A percentile compares a stretch with the other conserved stretches of the same genome.
Evolutionary conservation across 2,888 invertebrate species (phyloP).

Genomic region (Ochlodes sylvanus): DNA sequence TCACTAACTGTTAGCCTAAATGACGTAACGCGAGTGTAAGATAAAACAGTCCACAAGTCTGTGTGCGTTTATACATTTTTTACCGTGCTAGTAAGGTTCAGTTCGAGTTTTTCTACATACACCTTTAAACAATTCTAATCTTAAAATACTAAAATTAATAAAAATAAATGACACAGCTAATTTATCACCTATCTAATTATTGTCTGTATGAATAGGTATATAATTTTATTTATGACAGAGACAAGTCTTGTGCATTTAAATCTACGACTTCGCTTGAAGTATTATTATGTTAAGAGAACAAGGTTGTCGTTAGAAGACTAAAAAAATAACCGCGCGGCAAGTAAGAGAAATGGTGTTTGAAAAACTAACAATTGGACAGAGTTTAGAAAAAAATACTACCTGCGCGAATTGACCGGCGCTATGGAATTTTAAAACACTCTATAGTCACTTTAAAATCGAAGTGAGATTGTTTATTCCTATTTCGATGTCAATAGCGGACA

Average conservation of each 20-base stretch:
- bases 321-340: slow-evolving; percentile 1
- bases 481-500: too few relatives aligned
- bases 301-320: not conserved
- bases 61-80: too few relatives aligned
- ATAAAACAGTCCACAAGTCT: too few relatives aligned
- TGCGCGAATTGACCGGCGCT: not conserved
- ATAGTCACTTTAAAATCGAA: not conserved
- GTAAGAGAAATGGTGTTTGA: slow-evolving; percentile 1
- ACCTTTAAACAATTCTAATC: too few relatives aligned
- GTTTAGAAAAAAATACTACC: not conserved
- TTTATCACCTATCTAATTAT: not conserved
- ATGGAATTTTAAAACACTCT: not conserved
- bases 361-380: not conserved
- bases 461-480: not conserved
- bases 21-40: too few relatives aligned
- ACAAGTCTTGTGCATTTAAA: not conserved
- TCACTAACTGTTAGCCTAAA: too few relatives aligned
- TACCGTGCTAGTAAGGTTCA: too few relatives aligned
- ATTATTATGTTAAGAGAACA: not conserved
- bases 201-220: not conserved
- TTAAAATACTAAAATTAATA: not conserved
- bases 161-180: not conserved
- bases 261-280: not conserved
- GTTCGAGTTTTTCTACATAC: too few relatives aligned
- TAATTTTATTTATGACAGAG: not conserved